phyloP scores from a whole-genome alignment of 1,140 invertebrate species.

The Aphis craccivora region DNA sequence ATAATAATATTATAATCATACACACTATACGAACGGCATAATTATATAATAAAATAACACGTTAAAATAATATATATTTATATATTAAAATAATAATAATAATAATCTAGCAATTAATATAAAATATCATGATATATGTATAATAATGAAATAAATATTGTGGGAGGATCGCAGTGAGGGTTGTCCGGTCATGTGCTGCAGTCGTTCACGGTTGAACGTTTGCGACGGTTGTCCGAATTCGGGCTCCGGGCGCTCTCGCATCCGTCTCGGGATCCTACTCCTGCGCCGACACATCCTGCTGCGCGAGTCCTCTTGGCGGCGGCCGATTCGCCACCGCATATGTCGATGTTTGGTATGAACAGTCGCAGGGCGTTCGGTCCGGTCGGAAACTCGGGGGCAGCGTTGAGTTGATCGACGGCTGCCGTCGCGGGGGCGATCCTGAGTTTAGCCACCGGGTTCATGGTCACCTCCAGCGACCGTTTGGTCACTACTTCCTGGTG shows the following conservation, averaged over 20 bases:
- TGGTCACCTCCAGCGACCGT: slow-evolving; percentile 66
- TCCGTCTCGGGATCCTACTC: background rate
- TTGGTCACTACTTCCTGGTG: slow-evolving; percentile 68
- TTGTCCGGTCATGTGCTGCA: background rate
- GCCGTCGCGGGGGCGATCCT: slow-evolving; percentile 9
- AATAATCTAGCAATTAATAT: background rate
- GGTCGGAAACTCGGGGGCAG: slow-evolving; percentile 65
- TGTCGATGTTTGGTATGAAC: slow-evolving; percentile 68
- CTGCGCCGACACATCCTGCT: background rate
- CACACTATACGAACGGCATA: background rate
- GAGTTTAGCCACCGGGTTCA: slow-evolving; percentile 65
- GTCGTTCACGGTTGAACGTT: slow-evolving; percentile 29
- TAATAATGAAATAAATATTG: background rate
- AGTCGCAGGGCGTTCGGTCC: slow-evolving; percentile 67
- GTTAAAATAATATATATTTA: background rate
- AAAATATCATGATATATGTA: background rate
- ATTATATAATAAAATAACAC: slow-evolving; percentile 1
- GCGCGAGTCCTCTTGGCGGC: slow-evolving; percentile 17
- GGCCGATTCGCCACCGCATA: slow-evolving; percentile 58
- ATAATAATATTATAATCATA: background rate
- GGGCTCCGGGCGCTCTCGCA: slow-evolving; percentile 23
- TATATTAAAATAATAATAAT: background rate
- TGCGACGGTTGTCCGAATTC: slow-evolving; percentile 35
- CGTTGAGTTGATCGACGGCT: background rate
- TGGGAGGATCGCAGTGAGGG: background rate